Percentiles rank a stretch among this genome's conserved stretches.
Evolutionary conservation across 2,113 vertebrate species (phyloP).

Genomic region (Seriola rivoliana): DNA sequence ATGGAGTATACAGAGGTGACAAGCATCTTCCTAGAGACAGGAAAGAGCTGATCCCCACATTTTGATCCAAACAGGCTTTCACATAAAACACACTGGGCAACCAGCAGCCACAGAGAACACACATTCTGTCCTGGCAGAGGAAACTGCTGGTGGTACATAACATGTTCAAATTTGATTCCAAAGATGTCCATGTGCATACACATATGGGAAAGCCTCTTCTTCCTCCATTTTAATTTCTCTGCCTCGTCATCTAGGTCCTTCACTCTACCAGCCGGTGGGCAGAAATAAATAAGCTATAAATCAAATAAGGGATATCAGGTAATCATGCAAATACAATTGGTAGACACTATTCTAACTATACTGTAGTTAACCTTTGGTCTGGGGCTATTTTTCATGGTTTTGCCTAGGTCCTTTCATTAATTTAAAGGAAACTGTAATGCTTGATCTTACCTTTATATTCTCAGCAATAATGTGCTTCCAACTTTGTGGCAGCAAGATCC

Average conservation of each 20-base stretch:
- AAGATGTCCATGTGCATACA: not conserved
- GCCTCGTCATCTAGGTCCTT: not conserved
- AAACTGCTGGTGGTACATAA: not conserved
- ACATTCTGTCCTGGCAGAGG: not conserved
- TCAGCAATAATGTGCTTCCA: too few relatives aligned
- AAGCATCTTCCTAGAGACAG: slow-evolving; percentile 17
- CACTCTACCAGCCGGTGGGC: not conserved
- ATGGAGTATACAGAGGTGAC: slow-evolving; percentile 29
- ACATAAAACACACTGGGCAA: not conserved
- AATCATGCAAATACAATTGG: too few relatives aligned
- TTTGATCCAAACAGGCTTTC: slow-evolving; percentile 37
- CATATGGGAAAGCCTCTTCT: not conserved
- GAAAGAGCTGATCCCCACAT: slow-evolving; percentile 39
- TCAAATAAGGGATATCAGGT: not conserved
- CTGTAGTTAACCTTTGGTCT: not conserved
- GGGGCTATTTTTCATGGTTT: not conserved
- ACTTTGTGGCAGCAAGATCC: too few relatives aligned
- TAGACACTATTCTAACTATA: too few relatives aligned
- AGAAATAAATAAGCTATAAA: not conserved
- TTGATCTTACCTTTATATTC: not conserved
- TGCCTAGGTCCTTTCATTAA: not conserved
- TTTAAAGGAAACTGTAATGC: not conserved
- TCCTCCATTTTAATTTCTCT: not conserved
- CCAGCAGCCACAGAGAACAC: slow-evolving; percentile 2
- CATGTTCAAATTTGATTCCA: slow-evolving; percentile 19